phyloP scores from a whole-genome alignment of 2,888 invertebrate species.

The Erannis defoliaria region DNA sequence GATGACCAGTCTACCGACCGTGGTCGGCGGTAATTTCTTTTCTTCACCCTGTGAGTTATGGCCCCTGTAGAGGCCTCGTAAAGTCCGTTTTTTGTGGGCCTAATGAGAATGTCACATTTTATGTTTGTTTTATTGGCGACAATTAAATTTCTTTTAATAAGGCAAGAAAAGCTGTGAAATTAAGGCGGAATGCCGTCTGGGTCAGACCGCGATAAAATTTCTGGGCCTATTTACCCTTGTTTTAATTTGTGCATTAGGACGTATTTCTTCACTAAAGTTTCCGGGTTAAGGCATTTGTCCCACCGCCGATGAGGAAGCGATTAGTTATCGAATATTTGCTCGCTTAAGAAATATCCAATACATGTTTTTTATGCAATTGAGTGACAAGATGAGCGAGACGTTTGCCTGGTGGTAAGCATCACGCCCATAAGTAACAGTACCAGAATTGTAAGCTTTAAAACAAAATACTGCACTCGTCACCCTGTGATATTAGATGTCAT shows the following conservation, averaged over 20 bases:
- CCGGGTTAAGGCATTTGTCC: too few species aligned
- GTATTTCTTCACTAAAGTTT: neutral
- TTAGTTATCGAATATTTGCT: too few species aligned
- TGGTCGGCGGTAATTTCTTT: slow-evolving; percentile 9
- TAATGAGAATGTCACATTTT: slow-evolving; percentile 53
- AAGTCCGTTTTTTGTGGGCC: slow-evolving; percentile 45
- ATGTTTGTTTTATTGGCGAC: slow-evolving; percentile 49
- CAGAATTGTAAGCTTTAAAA: too few species aligned
- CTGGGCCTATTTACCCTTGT: neutral
- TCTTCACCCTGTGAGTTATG: slow-evolving; percentile 22
- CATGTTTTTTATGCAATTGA: too few species aligned
- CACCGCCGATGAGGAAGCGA: too few species aligned
- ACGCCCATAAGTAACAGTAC: too few species aligned
- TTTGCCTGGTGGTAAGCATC: too few species aligned
- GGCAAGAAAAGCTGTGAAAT: slow-evolving; percentile 26
- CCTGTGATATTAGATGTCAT: too few species aligned
- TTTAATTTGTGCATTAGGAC: slow-evolving; percentile 3
- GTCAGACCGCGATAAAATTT: slow-evolving; percentile 12
- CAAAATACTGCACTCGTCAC: too few species aligned
- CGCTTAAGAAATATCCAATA: too few species aligned
- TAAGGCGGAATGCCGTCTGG: slow-evolving; percentile 13
- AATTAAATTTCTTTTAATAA: slow-evolving; percentile 46
- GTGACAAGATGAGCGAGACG: too few species aligned
- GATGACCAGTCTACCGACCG: neutral
- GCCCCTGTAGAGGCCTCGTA: slow-evolving; percentile 41